Conservation (phyloP, 2,113 vertebrate genomes). For the Alligator sinensis region DNA sequence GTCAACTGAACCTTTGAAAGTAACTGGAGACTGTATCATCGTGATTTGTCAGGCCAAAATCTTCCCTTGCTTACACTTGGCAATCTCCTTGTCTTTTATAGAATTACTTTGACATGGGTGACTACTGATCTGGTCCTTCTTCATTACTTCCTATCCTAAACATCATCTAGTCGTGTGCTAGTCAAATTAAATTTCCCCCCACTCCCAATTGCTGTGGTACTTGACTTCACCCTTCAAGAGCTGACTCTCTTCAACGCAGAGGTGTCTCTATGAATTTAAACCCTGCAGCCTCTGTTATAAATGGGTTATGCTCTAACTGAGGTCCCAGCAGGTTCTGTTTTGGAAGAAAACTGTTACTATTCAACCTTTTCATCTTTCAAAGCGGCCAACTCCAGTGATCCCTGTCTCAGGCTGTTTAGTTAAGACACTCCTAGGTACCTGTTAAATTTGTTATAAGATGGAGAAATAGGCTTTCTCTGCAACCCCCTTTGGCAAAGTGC, state of each 20-base stretch:
- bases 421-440: no score
- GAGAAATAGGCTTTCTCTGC: background rate
- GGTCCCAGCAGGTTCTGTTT: background rate
- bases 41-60: background rate
- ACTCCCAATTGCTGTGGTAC: background rate
- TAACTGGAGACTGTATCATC: background rate
- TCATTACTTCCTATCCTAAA: background rate
- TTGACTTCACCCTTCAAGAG: background rate
- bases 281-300: background rate
- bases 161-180: background rate
- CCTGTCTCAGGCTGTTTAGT: background rate
- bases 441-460: no score
- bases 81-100: background rate
- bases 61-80: background rate
- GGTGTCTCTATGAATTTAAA: background rate
- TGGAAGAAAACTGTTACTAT: background rate
- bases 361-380: background rate
- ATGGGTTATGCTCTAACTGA: rapidly evolving
- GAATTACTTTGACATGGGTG: background rate
- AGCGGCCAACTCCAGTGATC: background rate
- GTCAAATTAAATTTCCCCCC: background rate
- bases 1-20: background rate
- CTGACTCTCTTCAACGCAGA: background rate
- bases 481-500: background rate
- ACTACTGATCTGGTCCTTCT: background rate